phyloP scores from a whole-genome alignment of 2,113 vertebrate species.

The Hydrochoerus hydrochaeris region DNA sequence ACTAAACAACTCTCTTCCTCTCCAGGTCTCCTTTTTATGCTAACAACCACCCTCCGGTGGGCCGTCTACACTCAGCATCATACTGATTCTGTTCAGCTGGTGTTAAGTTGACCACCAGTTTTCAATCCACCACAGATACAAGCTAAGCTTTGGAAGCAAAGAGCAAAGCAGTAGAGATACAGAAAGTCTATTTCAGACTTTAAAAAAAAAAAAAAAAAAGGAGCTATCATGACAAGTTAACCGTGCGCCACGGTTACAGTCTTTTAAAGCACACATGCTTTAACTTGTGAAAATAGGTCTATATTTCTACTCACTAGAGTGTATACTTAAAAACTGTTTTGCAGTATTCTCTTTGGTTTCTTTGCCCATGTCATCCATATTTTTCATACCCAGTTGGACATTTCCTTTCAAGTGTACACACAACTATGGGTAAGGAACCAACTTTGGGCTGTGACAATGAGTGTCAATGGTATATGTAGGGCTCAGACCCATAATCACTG shows the following conservation, averaged over 20 bases:
- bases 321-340: not conserved
- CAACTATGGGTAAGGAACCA: not conserved
- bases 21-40: too few species aligned
- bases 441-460: not conserved
- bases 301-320: not conserved
- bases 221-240: not conserved
- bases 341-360: not conserved
- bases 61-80: too few species aligned
- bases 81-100: too few species aligned
- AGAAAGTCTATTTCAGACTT: not conserved
- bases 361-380: not conserved
- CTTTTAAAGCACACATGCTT: not conserved
- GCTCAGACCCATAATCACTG: not conserved
- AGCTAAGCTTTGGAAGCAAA: not conserved
- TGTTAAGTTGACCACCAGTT: too few species aligned
- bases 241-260: not conserved
- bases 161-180: not conserved
- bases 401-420: not conserved
- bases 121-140: not conserved
- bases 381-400: not conserved
- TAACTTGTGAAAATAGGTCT: not conserved
- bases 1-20: too few species aligned
- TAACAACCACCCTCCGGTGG: too few species aligned
- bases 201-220: not conserved
- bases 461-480: too few species aligned